Evolutionary conservation across 2,888 invertebrate species (phyloP), one percentile per base, ranked within the genome.

Genomic region (Petrophora chlorosata): DNA sequence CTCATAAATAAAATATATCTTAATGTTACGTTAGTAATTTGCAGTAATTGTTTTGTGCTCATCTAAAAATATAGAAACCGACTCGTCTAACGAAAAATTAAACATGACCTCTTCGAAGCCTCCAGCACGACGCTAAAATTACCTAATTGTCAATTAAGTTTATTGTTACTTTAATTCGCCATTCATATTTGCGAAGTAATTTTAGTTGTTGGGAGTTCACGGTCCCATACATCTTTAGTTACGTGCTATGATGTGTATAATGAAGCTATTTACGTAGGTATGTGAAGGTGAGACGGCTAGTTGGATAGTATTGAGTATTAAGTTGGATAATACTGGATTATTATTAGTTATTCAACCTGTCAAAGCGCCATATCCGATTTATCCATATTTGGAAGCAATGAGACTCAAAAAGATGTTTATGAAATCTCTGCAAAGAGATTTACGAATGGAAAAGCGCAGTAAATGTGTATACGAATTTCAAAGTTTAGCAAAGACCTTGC

Each of bases 201-300:
- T 44, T 43, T 47, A 32, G 35, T 41, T 32, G 38, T 49, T 34
- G 34, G 10, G 29, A 22, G 43, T 44, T 50, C 49, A 50, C 15
- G 49, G 49, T 30, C 49, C 39, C 34, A 26, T 33, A 35, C 22
- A 28, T 38, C 43, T 47, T 50, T 36, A 14, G 22, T 26, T 30
- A 15, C 10, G 15, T 32, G 50, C 48, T 59, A 60, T 56, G 39
- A 44, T 49, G 59, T 52, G 61, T 50, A 59, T 61, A 65, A 59
- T 67, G 65, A 64, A 61, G 55, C 33, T 48, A 58, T 49, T 62
- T 63, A 57, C 28, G n/a, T 52, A 44, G 63, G 40, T 53, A 61
- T 49, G 53, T 61, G 65, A 75, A 76, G 76, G 75, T 67, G 63
- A 63, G 54, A 53, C 41, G 43, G 42, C 43, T 56, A 56, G 60